Percentiles rank a stretch among this genome's conserved stretches.
Evolutionary conservation across 2,113 vertebrate genomes (phyloP).

Genomic region (Pithys albifrons): DNA sequence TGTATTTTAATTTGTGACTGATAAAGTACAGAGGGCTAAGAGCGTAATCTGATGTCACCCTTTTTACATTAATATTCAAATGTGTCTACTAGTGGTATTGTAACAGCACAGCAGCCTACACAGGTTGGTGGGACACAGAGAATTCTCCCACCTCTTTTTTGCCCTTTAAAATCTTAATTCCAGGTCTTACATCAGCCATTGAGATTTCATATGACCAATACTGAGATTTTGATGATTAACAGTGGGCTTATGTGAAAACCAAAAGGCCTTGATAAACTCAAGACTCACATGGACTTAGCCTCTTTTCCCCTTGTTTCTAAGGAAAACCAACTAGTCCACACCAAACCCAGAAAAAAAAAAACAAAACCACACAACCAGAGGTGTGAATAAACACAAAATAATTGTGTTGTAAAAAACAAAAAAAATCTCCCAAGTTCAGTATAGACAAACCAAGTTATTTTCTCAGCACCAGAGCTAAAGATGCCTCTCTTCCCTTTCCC

Average conservation of each 20-base stretch:
- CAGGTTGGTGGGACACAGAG: background rate
- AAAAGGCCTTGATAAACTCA: background rate
- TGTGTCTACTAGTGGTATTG: background rate
- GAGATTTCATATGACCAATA: background rate
- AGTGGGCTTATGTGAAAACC: background rate
- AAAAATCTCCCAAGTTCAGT: fast-evolving
- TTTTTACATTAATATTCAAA: background rate
- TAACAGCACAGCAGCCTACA: background rate
- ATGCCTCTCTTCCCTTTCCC: background rate
- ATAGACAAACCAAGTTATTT: background rate
- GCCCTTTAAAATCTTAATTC: background rate
- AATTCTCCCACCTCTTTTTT: background rate
- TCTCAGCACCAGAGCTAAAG: background rate
- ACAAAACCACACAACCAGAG: background rate
- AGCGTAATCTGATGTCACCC: background rate
- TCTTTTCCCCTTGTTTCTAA: background rate
- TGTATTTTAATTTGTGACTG: background rate
- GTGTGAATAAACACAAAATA: background rate
- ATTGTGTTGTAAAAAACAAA: background rate
- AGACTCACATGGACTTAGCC: background rate
- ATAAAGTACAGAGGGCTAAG: background rate
- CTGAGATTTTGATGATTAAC: background rate
- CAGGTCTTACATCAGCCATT: background rate
- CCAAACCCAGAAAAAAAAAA: background rate
- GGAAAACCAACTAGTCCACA: background rate